Evolutionary conservation across 1,140 invertebrate species (phyloP), one percentile per base, ranked within the genome.

Genomic region (Aplysia californica): DNA sequence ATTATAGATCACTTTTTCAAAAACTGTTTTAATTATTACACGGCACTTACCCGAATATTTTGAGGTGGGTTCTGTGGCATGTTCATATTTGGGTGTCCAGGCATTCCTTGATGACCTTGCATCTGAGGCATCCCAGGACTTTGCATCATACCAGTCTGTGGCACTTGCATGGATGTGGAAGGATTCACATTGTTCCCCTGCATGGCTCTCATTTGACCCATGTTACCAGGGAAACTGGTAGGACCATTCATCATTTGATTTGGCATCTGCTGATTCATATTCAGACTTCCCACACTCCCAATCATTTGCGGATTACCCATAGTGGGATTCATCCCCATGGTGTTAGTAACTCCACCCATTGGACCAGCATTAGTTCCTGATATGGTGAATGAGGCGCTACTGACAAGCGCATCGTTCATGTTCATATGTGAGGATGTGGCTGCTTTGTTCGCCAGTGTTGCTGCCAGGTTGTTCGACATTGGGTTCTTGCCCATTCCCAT

Each of bases 241-340:
- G 85, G 87, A 70, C 89, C 89, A 86, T 90, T 90, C 77, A 89
- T 86, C 79, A 87, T 73, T 41, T 83, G 84, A 76, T 77, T 82
- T 44, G 82, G 75, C 41, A 79, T 75, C 65, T 83, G 79, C 67
- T 78, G 77, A 20, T 69, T 65, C 66, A 70, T 50, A 26, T 72
- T 75, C 29, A 77, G 50, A 76, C 71, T 80, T 71, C 67, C 79
- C 41, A 78, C 66, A 71, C 38, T 56, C 35, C 69, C 59, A 61
- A 81, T 81, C 71, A 81, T 75, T 31, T 78, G 75, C 41, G 73
- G 65, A 26, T 44, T 69, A 3, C 78, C 78, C 68, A 71, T 75
- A 36, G 58, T 61, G 10, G 78, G 61, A 18, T 76, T 75, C 78
- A 79, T 66, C 21, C 36, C 41, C 66, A 75, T 78, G n/a, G 35